Evolutionary conservation across 1,140 invertebrate genomes (phyloP), one percentile per base, ranked within the genome.

Genomic region (Uloborus diversus): DNA sequence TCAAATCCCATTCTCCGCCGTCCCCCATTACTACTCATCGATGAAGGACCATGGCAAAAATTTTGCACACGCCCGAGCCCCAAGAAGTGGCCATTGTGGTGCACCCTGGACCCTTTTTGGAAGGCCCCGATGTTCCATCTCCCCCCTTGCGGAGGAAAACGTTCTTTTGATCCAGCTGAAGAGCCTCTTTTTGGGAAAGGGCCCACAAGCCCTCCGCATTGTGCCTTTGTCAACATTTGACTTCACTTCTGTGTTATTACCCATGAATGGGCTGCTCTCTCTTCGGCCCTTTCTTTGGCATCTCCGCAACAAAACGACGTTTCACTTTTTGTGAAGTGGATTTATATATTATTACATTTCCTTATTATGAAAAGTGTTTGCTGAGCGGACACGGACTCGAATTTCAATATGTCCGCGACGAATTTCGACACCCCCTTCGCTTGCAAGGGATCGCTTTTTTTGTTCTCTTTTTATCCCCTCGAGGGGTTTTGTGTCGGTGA

Each of bases 191-290:
- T n/a, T n/a, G n/a, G 9, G 37, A 42, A 42, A 42, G 17, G 33
- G 33, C 20, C 37, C 20, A 23, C 33, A 28, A 42, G 2, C n/a
- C n/a, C 3, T 13, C 17, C 1, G 30, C 7, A 5, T 65, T 17
- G 32, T n/a, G 14, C 69, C 37, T 71, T 71, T 71, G 69, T 71
- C 69, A 71, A 71, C 69, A 71, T 71, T 71, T 71, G 69, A 71
- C 69, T 71, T 56, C 32, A 56, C 30, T 32, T 14, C 7, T 23
- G 20, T 61, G 53, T 71, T 59, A 71, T 71, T 71, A 59, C 33
- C n/a, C 56, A 20, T 71, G 53, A 71, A 71, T 71, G 37, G 56
- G 69, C n/a, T n/a, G n/a, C n/a, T n/a, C n/a, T n/a, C n/a, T n/a
- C n/a, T n/a, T n/a, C n/a, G n/a, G n/a, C n/a, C n/a, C n/a, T n/a